phyloP scores from a whole-genome alignment of 1,140 invertebrate species.

The Drosophila quadrilineata region DNA sequence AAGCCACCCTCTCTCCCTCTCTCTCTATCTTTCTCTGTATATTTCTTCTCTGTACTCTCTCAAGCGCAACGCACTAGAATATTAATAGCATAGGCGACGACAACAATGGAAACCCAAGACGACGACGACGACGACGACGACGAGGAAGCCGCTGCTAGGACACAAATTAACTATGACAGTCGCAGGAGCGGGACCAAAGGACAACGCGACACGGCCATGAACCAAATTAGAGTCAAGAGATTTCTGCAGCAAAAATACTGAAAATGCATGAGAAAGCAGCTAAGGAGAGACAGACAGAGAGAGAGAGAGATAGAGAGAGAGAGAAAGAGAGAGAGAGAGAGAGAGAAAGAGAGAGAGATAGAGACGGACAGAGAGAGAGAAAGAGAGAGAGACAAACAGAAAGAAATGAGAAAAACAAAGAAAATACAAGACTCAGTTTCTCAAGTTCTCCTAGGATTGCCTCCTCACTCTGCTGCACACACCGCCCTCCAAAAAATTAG shows the following conservation, averaged over 20 bases:
- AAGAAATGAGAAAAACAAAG: neutral
- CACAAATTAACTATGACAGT: conserved; percentile 66
- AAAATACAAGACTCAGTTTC: too few species aligned
- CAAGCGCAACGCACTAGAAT: conserved; percentile 37
- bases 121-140: conserved; percentile 12
- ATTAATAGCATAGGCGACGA: conserved; percentile 55
- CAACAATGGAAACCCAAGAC: conserved; percentile 16
- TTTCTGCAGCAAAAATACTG: conserved; percentile 29
- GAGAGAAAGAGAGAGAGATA: too few species aligned
- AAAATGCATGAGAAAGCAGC: too few species aligned
- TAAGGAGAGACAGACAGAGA: neutral
- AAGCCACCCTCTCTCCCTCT: neutral
- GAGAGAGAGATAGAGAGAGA: conserved; percentile 22
- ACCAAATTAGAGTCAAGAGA: conserved; percentile 76
- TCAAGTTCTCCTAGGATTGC: too few species aligned
- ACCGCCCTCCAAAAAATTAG: conserved; percentile 56
- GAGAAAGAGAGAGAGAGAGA: conserved; percentile 3
- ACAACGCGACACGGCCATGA: conserved; percentile 46
- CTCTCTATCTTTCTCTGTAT: neutral
- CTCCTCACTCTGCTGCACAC: too few species aligned
- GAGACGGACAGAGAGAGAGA: too few species aligned
- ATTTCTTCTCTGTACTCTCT: neutral
- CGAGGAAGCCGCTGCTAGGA: conserved; percentile 23
- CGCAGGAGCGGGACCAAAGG: conserved; percentile 11
- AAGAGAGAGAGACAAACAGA: conserved; percentile 13